These are phyloP conservation scores for Neogobius melanostomus DNA, from an alignment of 2,113 vertebrate genomes.

Conservation along the genomic window DNA sequence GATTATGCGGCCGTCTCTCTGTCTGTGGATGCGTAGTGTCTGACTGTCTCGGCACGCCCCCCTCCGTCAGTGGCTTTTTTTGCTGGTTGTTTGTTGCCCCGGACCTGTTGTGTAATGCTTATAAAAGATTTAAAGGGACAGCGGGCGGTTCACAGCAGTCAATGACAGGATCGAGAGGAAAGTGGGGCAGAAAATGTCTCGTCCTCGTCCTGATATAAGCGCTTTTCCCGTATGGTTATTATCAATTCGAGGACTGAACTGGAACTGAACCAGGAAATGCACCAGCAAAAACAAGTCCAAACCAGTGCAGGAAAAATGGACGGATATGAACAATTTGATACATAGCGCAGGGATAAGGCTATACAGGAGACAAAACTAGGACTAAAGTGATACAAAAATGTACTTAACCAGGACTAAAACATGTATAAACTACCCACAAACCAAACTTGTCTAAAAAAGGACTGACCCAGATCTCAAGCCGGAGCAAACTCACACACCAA, in stretches of 20 bases:
- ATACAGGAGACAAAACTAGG: background rate
- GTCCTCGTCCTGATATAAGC: no score
- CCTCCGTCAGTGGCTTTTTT: constrained; percentile 57
- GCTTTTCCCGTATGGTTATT: no score
- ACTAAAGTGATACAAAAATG: background rate
- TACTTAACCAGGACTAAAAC: background rate
- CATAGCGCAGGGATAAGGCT: background rate
- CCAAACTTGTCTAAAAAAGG: background rate
- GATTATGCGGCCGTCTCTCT: constrained; percentile 20
- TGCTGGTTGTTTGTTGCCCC: constrained; percentile 68
- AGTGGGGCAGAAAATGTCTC: background rate
- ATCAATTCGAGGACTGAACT: background rate
- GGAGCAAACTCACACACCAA: background rate
- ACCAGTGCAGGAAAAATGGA: background rate
- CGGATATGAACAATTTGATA: no score
- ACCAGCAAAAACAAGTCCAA: background rate
- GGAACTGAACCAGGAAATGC: background rate
- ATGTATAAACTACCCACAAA: no score
- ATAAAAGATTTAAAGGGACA: constrained; percentile 78
- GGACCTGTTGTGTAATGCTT: constrained; percentile 76
- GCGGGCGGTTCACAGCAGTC: constrained; percentile 43
- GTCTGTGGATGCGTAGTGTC: constrained; percentile 70
- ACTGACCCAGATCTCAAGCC: background rate
- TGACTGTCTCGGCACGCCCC: constrained; percentile 50
- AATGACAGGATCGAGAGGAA: constrained; percentile 20